Base-by-base conservation (phyloP, 2,797 vertebrate genomes). In the Apodemus agrarius region DNA sequence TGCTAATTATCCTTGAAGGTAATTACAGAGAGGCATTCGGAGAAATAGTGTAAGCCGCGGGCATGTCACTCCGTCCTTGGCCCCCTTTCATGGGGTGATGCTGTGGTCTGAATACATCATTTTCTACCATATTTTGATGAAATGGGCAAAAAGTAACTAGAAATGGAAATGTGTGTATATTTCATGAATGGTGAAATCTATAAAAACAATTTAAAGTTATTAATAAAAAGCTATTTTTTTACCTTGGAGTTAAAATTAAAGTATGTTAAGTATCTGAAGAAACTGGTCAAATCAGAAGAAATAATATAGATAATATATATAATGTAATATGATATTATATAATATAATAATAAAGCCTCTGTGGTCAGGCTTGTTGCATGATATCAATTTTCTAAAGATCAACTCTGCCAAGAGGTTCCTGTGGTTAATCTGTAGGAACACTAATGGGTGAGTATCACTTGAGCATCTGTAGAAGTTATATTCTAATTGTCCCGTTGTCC, bases 201-300 rank as follows among this genome's bases (percentile, higher is more conserved):
- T 37, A 49, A 85, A 85, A 67, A 49, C 5, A 54, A 37, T 49
- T 34, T 89, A 95, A 89, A 24, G 1, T 6, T 72, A 84, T 16
- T 63, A 80, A 6, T 9, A 80, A 65, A 90, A 57, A 80, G 46
- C 87, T 83, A 17, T 90, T 93, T 97, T 97, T 97, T 95, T 52
- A 46, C 17, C 21, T 97, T 96, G 79, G 83, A 94, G 46, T n/a
- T 24, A 86, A 86, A 87, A 82, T 92, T 75, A n/a, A 93, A 89
- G 59, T 74, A 67, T 49, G 40, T 67, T 74, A 95, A 74, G 37
- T 11, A 89, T 96, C 16, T 67, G 6, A 93, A 65, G 61, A 93
- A 94, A 95, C 95, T 57, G 54, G 1, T 61, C 84, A 83, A 89
- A 89, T 52, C 37, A 54, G 49, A 54, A 52, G 3, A 67, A 81